Conservation (phyloP, 2,797 vertebrate species). For the Clarias pachynema region DNA sequence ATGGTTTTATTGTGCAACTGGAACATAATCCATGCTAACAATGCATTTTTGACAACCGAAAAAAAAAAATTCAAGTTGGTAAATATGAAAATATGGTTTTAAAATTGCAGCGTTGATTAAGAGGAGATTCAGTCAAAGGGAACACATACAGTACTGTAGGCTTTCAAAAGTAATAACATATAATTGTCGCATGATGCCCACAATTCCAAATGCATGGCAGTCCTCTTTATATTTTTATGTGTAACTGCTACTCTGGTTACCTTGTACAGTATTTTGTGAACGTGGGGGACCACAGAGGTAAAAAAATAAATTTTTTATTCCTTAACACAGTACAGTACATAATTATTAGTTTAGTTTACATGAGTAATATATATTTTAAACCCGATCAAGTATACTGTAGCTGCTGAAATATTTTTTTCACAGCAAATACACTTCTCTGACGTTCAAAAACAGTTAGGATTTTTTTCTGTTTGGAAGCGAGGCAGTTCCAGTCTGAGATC, state of each 20-base stretch:
- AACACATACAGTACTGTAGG: not conserved
- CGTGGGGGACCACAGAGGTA: not conserved
- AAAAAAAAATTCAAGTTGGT: not conserved
- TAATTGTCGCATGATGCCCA: not conserved
- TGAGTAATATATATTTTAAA: not conserved
- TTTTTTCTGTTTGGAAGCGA: not conserved
- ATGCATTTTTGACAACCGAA: not conserved
- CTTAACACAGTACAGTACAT: not conserved
- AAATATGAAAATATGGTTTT: not conserved
- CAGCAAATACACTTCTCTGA: not conserved
- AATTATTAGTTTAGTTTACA: not conserved
- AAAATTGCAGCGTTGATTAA: not conserved
- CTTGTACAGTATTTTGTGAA: not conserved
- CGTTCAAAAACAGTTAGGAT: not conserved
- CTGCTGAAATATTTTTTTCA: not conserved
- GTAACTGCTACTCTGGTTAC: not conserved
- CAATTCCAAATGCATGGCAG: not conserved
- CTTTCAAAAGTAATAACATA: not conserved
- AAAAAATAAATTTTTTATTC: not conserved
- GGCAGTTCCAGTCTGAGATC: not conserved
- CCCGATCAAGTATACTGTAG: no score
- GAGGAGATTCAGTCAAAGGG: not conserved
- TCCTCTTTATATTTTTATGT: not conserved
- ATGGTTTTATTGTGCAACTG: not conserved
- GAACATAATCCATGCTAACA: not conserved